Evolutionary conservation across 2,888 invertebrate genomes (phyloP), one percentile per base, ranked within the genome.

Genomic region (Thymelicus lineola): DNA sequence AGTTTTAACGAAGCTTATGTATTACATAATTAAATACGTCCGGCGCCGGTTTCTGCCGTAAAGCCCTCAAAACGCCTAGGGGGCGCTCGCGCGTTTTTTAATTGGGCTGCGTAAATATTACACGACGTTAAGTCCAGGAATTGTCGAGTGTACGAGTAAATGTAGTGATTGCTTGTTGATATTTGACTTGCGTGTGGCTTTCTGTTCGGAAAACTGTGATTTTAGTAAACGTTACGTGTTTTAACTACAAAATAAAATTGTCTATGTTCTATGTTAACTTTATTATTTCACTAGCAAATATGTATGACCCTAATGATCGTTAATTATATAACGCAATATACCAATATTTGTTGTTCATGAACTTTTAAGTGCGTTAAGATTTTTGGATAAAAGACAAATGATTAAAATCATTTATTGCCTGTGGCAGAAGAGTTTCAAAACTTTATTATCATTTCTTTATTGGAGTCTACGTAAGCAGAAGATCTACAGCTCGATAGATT

Each of bases 91-190:
- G 75, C 78, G 79, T 79, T 82, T 83, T 86, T 83, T 86, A 85
- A 88, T 85, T 82, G 81, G 79, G 63, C 75, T 74, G 72, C 77
- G 81, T 85, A 80, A 86, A 86, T 84, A 84, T 82, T 81, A 81
- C 77, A 64, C 65, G 70, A 42, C 42, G 53, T 46, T 55, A 60
- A 60, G 69, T 69, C 42, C 63, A 57, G 70, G 59, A 70, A 64
- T 48, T 58, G 42, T 38, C 62, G 62, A 57, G 57, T 69, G 48
- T 58, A n/a, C 57, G 62, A 50, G 58, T 69, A 69, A 69, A 69
- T 48, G 50, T 58, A 50, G 58, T 63, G 69, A 69, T 63, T 70
- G 70, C 65, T 70, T 64, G 65, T 65, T 64, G 59, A 63, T 61
- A 59, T 60, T 65, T 60, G 15, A 65, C 42, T 58, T 58, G 63